These are phyloP conservation scores for Brachionus plicatilis DNA, from an alignment of 1,140 invertebrate genomes.

Conservation along the genomic window DNA sequence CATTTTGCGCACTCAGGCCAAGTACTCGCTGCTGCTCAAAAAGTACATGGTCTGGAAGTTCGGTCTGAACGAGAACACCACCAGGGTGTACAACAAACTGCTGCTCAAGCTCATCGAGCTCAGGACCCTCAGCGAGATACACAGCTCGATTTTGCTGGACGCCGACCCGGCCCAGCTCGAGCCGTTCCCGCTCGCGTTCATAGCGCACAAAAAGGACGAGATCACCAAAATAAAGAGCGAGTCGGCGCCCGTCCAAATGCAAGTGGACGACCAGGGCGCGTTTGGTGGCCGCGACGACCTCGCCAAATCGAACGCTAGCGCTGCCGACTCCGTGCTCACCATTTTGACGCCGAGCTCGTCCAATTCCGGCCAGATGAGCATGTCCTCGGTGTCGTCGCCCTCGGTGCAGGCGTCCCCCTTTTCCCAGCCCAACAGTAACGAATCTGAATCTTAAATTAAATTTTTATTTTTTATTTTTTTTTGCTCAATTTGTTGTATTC, in stretches of 20 bases:
- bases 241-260: neutral
- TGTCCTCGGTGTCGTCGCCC: neutral
- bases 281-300: neutral
- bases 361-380: neutral
- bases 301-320: neutral
- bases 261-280: neutral
- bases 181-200: constrained; percentile 5
- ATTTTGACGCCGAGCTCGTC: neutral
- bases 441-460: neutral
- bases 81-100: neutral
- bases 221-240: neutral
- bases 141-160: constrained; percentile 23
- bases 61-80: constrained; percentile 1
- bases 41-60: constrained; percentile 39
- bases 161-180: constrained; percentile 15
- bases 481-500: constrained; percentile 2
- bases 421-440: neutral
- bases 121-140: neutral
- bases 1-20: neutral
- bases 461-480: neutral
- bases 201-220: constrained; percentile 28
- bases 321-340: neutral
- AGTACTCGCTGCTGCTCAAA: neutral
- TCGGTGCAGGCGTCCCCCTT: neutral
- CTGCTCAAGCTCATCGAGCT: constrained; percentile 4